Evolutionary conservation across 2,888 invertebrate species (phyloP).

Genomic region (Drosophila mimetica): DNA sequence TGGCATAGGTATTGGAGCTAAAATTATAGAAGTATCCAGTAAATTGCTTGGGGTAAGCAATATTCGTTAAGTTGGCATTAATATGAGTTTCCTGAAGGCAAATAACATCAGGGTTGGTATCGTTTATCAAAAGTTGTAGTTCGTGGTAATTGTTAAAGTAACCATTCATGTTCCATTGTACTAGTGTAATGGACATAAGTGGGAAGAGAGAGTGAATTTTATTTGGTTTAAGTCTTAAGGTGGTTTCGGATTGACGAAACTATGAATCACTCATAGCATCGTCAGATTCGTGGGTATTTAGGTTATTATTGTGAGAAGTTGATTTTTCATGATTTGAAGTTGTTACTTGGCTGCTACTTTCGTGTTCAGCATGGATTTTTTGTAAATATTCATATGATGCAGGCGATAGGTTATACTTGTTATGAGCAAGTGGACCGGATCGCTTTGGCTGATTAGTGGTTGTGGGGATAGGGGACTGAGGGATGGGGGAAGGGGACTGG

Average conservation of each 20-base stretch:
- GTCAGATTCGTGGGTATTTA: neutral
- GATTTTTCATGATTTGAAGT: neutral
- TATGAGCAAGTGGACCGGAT: neutral
- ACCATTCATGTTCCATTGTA: conserved; percentile 2
- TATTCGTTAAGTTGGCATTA: neutral
- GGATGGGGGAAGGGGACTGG: conserved; percentile 1
- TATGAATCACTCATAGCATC: conserved; percentile 2
- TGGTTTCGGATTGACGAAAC: neutral
- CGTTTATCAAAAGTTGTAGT: neutral
- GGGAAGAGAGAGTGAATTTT: neutral
- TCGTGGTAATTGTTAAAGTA: neutral
- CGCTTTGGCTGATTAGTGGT: conserved; percentile 1
- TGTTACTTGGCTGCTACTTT: conserved; percentile 6
- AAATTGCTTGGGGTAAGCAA: neutral
- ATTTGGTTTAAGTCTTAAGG: neutral
- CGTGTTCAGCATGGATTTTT: conserved; percentile 6
- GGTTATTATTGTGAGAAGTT: neutral
- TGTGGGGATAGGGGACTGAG: conserved; percentile 2
- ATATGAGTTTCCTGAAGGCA: neutral
- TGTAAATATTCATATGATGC: conserved; percentile 1
- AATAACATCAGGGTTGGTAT: conserved; percentile 1
- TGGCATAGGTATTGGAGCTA: conserved; percentile 1
- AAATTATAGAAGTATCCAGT: neutral
- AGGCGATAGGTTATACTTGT: conserved; percentile 3
- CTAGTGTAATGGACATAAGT: neutral